phyloP scores from a whole-genome alignment of 1,140 invertebrate species.

The Uloborus diversus region DNA sequence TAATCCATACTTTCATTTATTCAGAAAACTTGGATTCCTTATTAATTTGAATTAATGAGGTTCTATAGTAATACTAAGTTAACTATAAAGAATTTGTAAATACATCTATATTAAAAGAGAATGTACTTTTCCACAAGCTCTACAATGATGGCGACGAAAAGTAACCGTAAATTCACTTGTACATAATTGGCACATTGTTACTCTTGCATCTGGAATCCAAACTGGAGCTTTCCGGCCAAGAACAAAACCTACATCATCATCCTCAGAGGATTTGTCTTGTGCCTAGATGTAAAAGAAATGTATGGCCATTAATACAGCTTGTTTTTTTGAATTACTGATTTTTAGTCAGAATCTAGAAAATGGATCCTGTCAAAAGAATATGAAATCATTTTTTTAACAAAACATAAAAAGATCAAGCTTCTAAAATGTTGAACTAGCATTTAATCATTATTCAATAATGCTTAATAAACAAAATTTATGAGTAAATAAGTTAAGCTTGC shows the following conservation, averaged over 20 bases:
- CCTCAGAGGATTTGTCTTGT: constrained; percentile 16
- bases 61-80: no score
- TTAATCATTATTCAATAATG: no score
- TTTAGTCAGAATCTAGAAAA: not conserved
- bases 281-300: no score
- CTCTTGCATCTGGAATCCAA: constrained; percentile 75
- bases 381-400: not conserved
- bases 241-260: constrained; percentile 31
- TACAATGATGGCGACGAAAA: constrained; percentile 78
- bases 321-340: no score
- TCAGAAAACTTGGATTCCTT: no score
- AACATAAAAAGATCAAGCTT: not conserved
- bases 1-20: no score
- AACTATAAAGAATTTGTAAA: not conserved
- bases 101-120: no score
- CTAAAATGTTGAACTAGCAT: not conserved
- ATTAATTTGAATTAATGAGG: no score
- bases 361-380: not conserved
- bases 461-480: no score
- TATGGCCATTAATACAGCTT: no score
- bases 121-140: constrained; percentile 78
- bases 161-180: constrained; percentile 76
- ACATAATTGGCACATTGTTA: constrained; percentile 80
- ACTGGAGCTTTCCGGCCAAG: constrained; percentile 70
- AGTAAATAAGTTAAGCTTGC: no score